Base-by-base conservation (phyloP, 1,140 invertebrate species). In the Euwallacea similis region DNA sequence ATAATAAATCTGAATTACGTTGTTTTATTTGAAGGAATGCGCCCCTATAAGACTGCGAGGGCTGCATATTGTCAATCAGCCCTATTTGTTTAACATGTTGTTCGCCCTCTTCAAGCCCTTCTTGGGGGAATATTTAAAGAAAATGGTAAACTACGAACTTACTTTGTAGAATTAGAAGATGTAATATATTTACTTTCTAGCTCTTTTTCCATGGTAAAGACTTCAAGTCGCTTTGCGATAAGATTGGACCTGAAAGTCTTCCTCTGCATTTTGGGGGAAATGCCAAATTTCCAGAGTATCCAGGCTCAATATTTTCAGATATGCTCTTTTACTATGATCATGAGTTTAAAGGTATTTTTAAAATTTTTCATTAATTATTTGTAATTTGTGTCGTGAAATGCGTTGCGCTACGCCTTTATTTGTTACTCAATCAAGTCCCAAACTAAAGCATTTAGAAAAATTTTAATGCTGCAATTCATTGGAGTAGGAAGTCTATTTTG, bases 91-190 rank as follows among this genome's bases (percentile, higher is more conserved):
- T 76, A 92, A 91, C 77, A 88, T 91, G 77, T 84, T 91, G 2
- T 93, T 89, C 75, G 86, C 88, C 47, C 84, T 94, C 46, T 90
- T 93, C 77, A 93, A 93, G 79, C 90, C 88, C 15, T 93, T 94
- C 78, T 84, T 95, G 13, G 81, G 88, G 46, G 86, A 88, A 73
- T 85, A 87, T 71, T 78, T 88, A 6, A 85, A 87, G 74, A 87
- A 88, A 72, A 82, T 84, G 46, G 86, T 88, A 79, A 80, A 80
- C 79, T 16, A 50, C 13, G 13, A 50, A 50, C 46, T 46, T 0
- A 13, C 50, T 41, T 59, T 7, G n/a, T 44, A 21, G 42, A 10
- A 42, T 47, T 58, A 15, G 21, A 33, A 15, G 21, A 33, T 33
- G 4, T 33, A 33, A 33, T 33, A 33, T 1, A 33, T 33, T 33